Percentiles rank a stretch among this genome's conserved stretches.
phyloP scores from a whole-genome alignment of 2,888 invertebrate genomes.

The Rosalia funebris region DNA sequence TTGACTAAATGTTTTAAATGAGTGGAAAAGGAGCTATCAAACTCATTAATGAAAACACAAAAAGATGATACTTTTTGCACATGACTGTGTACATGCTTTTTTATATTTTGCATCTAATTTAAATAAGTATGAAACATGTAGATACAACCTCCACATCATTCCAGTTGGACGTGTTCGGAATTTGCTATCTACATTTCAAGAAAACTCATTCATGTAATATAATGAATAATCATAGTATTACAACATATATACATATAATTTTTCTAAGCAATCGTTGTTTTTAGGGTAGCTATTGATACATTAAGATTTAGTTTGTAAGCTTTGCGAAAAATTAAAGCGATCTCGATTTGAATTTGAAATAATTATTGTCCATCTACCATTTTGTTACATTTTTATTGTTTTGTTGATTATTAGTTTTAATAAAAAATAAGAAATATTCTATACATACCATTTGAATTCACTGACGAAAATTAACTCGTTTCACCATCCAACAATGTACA shows the following conservation, averaged over 20 bases:
- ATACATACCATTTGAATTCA: slow-evolving; percentile 17
- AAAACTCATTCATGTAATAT: slow-evolving; percentile 62
- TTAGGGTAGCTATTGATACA: slow-evolving; percentile 64
- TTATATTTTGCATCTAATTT: slow-evolving; percentile 61
- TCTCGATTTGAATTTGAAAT: slow-evolving; percentile 60
- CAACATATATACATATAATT: slow-evolving; percentile 65
- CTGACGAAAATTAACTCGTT: no score
- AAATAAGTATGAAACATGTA: slow-evolving; percentile 44
- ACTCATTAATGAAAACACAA: slow-evolving; percentile 33
- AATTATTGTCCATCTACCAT: slow-evolving; percentile 55
- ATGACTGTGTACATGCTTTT: no score
- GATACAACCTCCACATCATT: slow-evolving; percentile 53
- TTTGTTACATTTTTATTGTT: slow-evolving; percentile 52
- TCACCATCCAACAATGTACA: no score
- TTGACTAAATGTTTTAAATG: slow-evolving; percentile 32
- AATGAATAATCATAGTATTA: slow-evolving; percentile 63
- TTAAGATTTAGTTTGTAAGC: slow-evolving; percentile 65
- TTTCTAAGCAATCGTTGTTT: slow-evolving; percentile 66
- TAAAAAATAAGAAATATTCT: slow-evolving; percentile 44
- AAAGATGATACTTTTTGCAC: slow-evolving; percentile 52
- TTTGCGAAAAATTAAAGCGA: slow-evolving; percentile 65
- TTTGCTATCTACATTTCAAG: slow-evolving; percentile 59
- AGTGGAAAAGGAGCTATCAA: slow-evolving; percentile 43
- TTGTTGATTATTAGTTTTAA: slow-evolving; percentile 50
- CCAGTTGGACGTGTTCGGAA: slow-evolving; percentile 57